Evolutionary conservation across 2,888 invertebrate species (phyloP), one percentile per base, ranked within the genome.

Genomic region (Platynereis dumerilii): DNA sequence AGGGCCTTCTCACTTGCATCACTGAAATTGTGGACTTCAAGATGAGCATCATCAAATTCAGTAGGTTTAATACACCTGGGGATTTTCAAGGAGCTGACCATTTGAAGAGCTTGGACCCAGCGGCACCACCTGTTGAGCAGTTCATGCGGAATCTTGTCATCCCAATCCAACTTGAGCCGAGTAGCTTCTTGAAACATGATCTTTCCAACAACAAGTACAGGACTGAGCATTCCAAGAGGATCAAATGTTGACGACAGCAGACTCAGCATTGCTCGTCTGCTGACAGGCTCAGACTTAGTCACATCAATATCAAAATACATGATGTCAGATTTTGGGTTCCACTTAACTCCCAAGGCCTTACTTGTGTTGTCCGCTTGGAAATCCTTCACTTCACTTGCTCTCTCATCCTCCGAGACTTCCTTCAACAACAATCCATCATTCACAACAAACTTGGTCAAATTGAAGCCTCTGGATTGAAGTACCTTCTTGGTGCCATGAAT

Each of bases 161-260:
- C 74, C 74, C 75, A 76, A 44, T 65, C 69, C 0, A 28, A 17
- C 15, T 53, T 53, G 5, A 66, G 45, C 22, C 24, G 48, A 42
- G 72, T 74, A 62, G 72, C 61, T 42, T 68, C 28, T 53, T 74
- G 75, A 17, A 74, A 39, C 12, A 73, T 68, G 39, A 69, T 62
- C 44, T 73, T 74, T 3, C 70, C 69, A 10, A 61, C 39, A 7
- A 74, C 62, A 10, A 69, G 20, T 29, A 72, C 64, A 24, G 74
- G 74, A 2, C 73, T 56, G 26, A 76, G 64, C 24, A 75, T 58
- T 2, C 72, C 72, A 7, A 70, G 54, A 1, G 72, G 72, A 44
- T 70, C 70, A 57, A 61, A 70, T n/a, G 69, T 39, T 2, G 67
- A 69, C 42, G 64, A 60, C 5, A 72, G 60, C 15, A 64, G 65